A percentile compares a stretch with the other conserved stretches of the same genome.
Evolutionary conservation across 2,797 vertebrate genomes (phyloP).

Genomic region (Dromococcyx pavoninus): DNA sequence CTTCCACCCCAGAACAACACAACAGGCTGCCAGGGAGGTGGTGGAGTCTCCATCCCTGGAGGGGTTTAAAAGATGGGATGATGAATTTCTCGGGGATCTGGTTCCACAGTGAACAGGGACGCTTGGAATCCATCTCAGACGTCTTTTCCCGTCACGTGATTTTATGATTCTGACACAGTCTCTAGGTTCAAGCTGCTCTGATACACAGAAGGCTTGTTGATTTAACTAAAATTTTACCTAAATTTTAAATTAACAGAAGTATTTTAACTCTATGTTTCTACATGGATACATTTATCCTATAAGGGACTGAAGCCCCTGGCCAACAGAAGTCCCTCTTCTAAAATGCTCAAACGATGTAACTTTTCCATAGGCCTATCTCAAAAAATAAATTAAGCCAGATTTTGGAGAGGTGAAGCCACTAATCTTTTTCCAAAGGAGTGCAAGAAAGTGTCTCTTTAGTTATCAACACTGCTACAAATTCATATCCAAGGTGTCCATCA

Average conservation of each 20-base stretch:
- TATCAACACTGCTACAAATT: not conserved
- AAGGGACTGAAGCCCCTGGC: not conserved
- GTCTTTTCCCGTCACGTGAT: too few species aligned
- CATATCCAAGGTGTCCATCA: not conserved
- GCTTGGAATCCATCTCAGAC: too few species aligned
- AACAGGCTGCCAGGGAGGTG: too few species aligned
- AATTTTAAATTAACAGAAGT: not conserved
- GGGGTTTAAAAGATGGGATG: too few species aligned
- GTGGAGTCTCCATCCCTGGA: too few species aligned
- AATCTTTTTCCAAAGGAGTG: not conserved
- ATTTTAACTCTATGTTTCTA: not conserved
- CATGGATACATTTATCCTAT: too few species aligned
- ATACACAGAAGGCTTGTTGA: not conserved
- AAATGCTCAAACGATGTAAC: not conserved
- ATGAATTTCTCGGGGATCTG: too few species aligned
- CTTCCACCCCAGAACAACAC: not conserved
- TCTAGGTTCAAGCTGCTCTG: not conserved
- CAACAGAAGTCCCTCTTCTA: not conserved
- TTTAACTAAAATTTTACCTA: not conserved
- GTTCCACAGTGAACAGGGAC: too few species aligned
- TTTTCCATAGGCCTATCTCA: rapidly evolving
- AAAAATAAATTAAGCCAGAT: not conserved
- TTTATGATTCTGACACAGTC: too few species aligned
- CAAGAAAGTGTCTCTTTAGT: not conserved
- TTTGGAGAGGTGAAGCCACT: not conserved